Conservation (phyloP, 2,113 vertebrate species). For the Oriolus oriolus region DNA sequence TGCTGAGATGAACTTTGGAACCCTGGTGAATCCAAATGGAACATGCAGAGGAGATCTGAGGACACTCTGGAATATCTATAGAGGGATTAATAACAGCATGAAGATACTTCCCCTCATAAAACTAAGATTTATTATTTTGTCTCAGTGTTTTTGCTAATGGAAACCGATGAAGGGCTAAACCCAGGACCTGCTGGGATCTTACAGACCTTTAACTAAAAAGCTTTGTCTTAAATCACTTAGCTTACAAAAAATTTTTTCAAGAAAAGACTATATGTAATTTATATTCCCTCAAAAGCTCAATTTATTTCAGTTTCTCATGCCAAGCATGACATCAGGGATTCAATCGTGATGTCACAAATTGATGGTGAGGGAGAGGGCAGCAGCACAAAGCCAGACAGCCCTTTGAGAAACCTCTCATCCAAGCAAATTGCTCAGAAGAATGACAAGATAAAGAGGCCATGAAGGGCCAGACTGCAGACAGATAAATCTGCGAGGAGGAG, state of each 20-base stretch:
- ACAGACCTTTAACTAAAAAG: neutral
- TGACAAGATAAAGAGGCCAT: slow-evolving; percentile 20
- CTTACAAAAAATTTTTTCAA: neutral
- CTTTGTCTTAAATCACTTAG: neutral
- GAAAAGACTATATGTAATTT: neutral
- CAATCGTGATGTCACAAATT: neutral
- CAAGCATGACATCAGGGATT: neutral
- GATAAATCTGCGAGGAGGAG: slow-evolving; percentile 35
- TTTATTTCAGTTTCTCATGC: neutral
- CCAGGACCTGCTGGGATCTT: neutral
- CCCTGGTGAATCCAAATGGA: neutral
- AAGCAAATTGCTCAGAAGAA: neutral
- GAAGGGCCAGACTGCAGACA: slow-evolving; percentile 41
- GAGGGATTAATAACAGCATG: neutral
- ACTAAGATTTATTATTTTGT: neutral
- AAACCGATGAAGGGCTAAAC: neutral
- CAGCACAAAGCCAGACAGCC: neutral
- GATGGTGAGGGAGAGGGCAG: neutral
- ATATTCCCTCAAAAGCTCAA: neutral
- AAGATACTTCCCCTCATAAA: neutral
- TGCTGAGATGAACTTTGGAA: neutral
- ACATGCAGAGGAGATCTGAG: neutral
- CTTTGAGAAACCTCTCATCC: neutral
- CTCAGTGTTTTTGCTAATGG: neutral
- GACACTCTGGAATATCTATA: neutral